Conservation (phyloP, 2,113 vertebrate genomes). For the Nyctereutes procyonoides region DNA sequence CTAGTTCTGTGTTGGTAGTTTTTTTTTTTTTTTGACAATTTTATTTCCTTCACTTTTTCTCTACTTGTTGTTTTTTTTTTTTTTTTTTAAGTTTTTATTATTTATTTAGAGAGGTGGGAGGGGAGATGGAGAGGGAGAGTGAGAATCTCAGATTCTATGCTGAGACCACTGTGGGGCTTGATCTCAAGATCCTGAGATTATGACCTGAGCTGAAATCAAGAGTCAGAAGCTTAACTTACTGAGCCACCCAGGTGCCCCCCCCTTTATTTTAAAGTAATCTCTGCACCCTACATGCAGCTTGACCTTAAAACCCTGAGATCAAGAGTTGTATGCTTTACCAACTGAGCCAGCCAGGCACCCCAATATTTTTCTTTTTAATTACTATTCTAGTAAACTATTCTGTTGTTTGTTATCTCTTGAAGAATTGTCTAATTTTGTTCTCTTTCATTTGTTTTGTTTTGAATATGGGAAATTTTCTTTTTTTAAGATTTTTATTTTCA, state of each 20-base stretch:
- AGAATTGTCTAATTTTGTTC: not conserved
- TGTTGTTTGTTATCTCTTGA: not conserved
- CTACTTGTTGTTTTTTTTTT: not conserved
- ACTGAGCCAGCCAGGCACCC: not conserved
- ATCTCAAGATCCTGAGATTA: not conserved
- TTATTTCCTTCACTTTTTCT: not conserved
- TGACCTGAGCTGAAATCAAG: too few relatives aligned
- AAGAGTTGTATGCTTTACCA: not conserved
- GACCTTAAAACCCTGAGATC: not conserved
- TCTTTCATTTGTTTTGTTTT: not conserved
- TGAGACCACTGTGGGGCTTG: not conserved
- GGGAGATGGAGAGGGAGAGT: not conserved
- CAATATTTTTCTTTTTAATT: not conserved
- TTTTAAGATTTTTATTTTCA: too few relatives aligned
- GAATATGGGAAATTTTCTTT: not conserved
- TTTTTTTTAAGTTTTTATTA: not conserved
- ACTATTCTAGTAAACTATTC: not conserved
- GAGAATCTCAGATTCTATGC: not conserved
- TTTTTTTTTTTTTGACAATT: constrained; percentile 7
- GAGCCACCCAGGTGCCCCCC: too few relatives aligned
- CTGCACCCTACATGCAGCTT: not conserved
- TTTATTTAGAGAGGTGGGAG: not conserved
- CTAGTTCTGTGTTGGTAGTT: not conserved
- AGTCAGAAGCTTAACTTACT: too few relatives aligned
- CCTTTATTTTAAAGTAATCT: not conserved